These are phyloP conservation scores for Calameuta filiformis DNA, from an alignment of 2,888 invertebrate species.

Conservation along the genomic window DNA sequence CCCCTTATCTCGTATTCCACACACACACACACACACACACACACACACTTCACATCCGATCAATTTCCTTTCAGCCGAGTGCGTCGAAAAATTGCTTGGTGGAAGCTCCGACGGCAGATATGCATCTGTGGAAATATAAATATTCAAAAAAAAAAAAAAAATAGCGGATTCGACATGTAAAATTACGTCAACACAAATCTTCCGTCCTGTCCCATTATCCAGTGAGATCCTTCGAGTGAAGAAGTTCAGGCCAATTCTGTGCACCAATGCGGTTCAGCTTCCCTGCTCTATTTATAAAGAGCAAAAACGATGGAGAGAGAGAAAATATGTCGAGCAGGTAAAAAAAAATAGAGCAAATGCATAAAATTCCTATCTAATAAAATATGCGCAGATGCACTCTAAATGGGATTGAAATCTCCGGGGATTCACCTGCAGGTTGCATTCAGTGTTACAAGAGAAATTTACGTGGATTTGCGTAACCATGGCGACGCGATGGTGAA, in stretches of 20 bases:
- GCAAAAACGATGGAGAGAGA: neutral
- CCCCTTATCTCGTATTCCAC: neutral
- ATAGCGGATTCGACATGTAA: neutral
- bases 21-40: too few relatives aligned
- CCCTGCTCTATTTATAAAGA: neutral
- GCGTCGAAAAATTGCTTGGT: neutral
- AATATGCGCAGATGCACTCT: slow-evolving; percentile 5
- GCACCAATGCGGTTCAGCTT: neutral
- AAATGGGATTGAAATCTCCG: neutral
- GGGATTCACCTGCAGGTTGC: slow-evolving; percentile 4
- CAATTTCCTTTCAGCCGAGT: neutral
- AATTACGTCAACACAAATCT: neutral
- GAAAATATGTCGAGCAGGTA: neutral
- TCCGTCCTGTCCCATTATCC: neutral
- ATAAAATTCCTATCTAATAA: neutral
- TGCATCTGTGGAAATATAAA: neutral
- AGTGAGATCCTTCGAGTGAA: neutral
- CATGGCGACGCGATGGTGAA: neutral
- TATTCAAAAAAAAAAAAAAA: neutral
- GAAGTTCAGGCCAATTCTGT: neutral
- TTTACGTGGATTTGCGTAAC: neutral
- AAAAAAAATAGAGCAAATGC: too few relatives aligned
- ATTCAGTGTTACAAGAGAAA: neutral
- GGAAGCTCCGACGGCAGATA: neutral
- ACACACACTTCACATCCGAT: neutral